Conservation (phyloP, 2,888 invertebrate species). For the Epirrhoe alternata region DNA sequence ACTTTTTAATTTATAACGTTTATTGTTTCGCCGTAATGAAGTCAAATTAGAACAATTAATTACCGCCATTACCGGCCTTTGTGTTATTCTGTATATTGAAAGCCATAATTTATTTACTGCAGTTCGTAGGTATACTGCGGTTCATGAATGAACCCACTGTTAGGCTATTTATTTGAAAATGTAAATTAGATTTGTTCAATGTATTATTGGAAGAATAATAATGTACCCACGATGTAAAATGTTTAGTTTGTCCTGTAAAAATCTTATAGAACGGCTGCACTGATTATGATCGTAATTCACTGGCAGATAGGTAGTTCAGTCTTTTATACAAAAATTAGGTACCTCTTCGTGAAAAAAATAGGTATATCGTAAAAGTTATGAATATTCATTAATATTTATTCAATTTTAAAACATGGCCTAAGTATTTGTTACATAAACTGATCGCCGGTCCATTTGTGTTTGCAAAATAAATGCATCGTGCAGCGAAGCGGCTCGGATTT, state of each 20-base stretch:
- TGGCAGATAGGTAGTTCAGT: no score
- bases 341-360: no score
- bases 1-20: constrained; percentile 23
- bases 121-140: constrained; percentile 27
- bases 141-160: constrained; percentile 35
- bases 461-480: constrained; percentile 29
- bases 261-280: no score
- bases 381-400: no score
- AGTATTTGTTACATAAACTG: constrained; percentile 11
- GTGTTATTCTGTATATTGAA: constrained; percentile 50
- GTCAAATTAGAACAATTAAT: constrained; percentile 53
- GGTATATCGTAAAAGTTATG: no score
- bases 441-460: constrained; percentile 25
- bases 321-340: no score
- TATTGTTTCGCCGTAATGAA: constrained; percentile 36
- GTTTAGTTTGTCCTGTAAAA: no score
- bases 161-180: constrained; percentile 33
- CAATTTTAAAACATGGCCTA: not conserved
- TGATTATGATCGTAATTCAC: not conserved
- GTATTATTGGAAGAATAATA: no score
- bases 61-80: constrained; percentile 54
- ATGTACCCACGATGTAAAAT: no score
- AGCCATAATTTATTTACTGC: constrained; percentile 56
- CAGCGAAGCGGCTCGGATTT: constrained; percentile 46
- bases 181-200: not conserved